Evolutionary conservation across 2,113 vertebrate genomes (phyloP), one percentile per base, ranked within the genome.

Genomic region (Crocuta crocuta): DNA sequence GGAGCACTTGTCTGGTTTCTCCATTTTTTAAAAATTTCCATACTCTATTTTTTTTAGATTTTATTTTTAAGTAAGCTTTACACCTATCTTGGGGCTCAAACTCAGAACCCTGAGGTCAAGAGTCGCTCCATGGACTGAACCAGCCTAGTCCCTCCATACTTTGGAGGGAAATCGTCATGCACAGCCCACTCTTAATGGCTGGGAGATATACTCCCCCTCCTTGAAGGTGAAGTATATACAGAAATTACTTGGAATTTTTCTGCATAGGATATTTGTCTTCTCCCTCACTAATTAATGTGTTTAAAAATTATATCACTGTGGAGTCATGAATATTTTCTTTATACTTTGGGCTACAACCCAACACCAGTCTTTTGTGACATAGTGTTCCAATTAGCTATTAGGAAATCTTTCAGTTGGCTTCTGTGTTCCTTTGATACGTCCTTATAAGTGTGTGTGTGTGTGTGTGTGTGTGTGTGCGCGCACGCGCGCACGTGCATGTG

Each of bases 391-490:
- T 61, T 53, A 10, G 10, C 17, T 65, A 26, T 19, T 58, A 16
- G 24, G 43, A 83, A 48, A 11, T 53, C 39, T 26, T 91, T 88
- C 12, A 17, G 2, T 55, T 82, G 12, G 23, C 19, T 76, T 58
- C 19, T 23, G 13, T n/a, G 0, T 26, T 86, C 26, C 31, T 79
- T 79, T 79, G 33, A 23, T 15, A 10, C 23, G 76, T 2, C 0
- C 2, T 23, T 39, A 0, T 13, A n/a, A 71, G 2, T 31, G 17
- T 23, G 15, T 2, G 26, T 78, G 3, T 10, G 1, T 50, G 15
- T 19, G 10, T 73, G 21, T 73, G 10, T 24, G 53, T 55, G 53
- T 11, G 10, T 55, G 53, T 15, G 10, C 4, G 13, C 53, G 13
- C 50, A 5, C 10, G 33, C 50, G 1, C n/a, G 5, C 33, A 4